phyloP scores from a whole-genome alignment of 1,140 invertebrate genomes.

The Ostrea denselamellosa region DNA sequence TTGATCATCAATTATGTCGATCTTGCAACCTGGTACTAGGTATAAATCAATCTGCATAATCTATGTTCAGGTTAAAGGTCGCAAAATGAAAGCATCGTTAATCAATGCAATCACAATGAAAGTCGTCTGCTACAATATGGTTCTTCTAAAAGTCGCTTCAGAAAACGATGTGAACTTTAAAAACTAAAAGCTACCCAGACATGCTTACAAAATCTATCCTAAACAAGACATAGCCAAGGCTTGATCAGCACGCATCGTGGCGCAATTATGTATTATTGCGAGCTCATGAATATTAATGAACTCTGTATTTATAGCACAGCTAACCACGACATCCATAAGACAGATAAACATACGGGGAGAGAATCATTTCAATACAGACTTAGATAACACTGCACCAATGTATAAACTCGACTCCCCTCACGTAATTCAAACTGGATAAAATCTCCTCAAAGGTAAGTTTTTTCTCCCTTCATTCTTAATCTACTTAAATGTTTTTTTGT shows the following conservation, averaged over 20 bases:
- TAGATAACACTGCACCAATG: neutral
- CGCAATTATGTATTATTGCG: conserved; percentile 12
- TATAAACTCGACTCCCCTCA: conserved; percentile 1
- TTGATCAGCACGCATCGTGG: neutral
- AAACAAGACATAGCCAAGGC: neutral
- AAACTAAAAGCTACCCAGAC: neutral
- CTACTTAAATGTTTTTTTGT: neutral
- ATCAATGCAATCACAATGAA: neutral
- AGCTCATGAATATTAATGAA: conserved; percentile 43
- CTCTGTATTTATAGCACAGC: conserved; percentile 39
- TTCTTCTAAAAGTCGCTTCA: neutral
- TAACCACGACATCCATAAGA: conserved; percentile 39
- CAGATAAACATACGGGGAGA: neutral
- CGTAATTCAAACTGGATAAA: conserved; percentile 24
- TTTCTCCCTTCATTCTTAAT: neutral
- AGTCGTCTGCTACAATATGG: neutral
- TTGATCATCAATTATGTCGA: conserved; percentile 11
- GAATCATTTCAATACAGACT: neutral
- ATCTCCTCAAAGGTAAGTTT: neutral
- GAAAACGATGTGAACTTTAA: neutral
- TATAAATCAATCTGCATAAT: conserved; percentile 27
- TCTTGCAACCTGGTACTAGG: conserved; percentile 1
- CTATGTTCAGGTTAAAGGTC: conserved; percentile 29
- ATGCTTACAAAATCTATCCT: too few species aligned
- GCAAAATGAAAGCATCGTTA: neutral